Evolutionary conservation across 2,797 vertebrate genomes (phyloP).

Genomic region (Protonibea diacanthus): DNA sequence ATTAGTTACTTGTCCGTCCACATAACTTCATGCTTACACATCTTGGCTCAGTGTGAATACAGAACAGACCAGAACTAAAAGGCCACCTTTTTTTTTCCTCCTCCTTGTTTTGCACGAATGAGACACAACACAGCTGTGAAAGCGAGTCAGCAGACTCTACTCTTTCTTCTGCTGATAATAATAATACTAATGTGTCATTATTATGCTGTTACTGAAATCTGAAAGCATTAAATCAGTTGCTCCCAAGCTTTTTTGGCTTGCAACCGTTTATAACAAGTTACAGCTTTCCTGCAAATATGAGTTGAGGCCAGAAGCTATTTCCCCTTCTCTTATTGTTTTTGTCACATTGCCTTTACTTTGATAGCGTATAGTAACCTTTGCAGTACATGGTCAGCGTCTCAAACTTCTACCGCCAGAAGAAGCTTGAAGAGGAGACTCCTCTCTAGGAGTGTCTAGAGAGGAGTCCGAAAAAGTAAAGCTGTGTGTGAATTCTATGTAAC

Average conservation of each 20-base stretch:
- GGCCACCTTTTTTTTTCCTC: no score
- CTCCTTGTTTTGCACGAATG: background rate
- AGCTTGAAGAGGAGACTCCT: background rate
- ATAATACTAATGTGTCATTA: background rate
- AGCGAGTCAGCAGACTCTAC: background rate
- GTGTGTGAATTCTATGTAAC: background rate
- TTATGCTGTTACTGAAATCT: background rate
- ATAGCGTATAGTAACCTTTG: background rate
- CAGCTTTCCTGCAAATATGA: background rate
- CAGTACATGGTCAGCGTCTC: background rate
- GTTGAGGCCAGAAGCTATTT: background rate
- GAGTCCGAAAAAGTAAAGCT: background rate
- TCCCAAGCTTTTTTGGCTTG: background rate
- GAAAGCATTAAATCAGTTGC: background rate
- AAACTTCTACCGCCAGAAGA: background rate
- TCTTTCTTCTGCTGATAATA: background rate
- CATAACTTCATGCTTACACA: background rate
- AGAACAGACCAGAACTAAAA: background rate
- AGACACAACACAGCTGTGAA: background rate
- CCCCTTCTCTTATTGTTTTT: background rate
- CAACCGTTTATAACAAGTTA: background rate
- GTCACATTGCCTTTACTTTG: background rate
- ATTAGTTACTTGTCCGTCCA: background rate
- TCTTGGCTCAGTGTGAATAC: background rate
- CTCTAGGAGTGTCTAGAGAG: background rate